Evolutionary conservation across 2,797 vertebrate genomes (phyloP).

Genomic region (Pelobates cultripes): DNA sequence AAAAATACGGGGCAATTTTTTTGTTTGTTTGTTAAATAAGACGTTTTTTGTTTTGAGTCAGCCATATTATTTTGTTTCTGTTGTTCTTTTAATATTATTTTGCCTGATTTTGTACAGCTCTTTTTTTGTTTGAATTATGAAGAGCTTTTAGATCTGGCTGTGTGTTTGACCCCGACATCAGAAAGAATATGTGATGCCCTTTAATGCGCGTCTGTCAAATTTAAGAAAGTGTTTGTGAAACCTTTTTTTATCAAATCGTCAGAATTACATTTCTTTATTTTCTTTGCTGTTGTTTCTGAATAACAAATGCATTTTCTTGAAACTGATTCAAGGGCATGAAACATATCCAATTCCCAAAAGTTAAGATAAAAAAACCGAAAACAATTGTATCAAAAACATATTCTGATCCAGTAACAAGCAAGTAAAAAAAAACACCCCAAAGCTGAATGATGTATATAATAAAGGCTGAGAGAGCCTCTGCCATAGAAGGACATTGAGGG

Average conservation of each 20-base stretch:
- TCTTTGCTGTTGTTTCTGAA: not conserved
- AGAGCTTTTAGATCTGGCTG: not conserved
- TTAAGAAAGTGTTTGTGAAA: not conserved
- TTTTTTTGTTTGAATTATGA: not conserved
- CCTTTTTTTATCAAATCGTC: not conserved
- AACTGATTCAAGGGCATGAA: constrained; percentile 1
- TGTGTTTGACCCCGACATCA: not conserved
- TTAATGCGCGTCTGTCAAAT: not conserved
- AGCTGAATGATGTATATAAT: not conserved
- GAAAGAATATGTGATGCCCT: not conserved
- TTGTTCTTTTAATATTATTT: too few relatives aligned
- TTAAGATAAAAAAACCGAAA: constrained; percentile 4
- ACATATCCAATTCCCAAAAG: not conserved
- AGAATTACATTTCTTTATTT: not conserved
- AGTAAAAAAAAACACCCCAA: not conserved
- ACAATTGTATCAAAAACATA: not conserved
- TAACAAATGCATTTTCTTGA: not conserved
- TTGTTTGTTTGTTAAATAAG: not conserved
- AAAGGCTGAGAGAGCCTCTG: not conserved
- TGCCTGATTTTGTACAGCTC: not conserved
- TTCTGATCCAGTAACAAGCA: not conserved
- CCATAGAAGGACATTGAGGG: not conserved
- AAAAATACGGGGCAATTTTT: too few relatives aligned
- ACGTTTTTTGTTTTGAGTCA: not conserved
- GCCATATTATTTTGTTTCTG: not conserved